These are phyloP conservation scores for Gopherus evgoodei DNA, from an alignment of 2,113 vertebrate species.

Conservation along the genomic window DNA sequence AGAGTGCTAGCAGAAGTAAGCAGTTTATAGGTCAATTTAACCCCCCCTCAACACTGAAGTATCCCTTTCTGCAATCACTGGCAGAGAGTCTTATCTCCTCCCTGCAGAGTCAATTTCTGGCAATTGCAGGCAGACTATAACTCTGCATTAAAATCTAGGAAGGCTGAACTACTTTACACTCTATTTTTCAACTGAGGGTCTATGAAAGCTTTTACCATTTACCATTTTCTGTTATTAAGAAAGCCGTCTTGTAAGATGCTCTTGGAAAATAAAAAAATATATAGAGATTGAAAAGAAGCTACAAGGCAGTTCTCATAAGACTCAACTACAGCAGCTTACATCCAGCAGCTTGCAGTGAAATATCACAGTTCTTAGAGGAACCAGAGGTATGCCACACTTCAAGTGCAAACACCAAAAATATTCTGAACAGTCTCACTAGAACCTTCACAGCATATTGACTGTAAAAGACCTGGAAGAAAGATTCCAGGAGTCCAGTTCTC, in stretches of 20 bases:
- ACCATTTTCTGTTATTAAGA: neutral
- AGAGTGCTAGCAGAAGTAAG: neutral
- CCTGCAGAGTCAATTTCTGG: neutral
- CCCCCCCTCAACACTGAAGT: neutral
- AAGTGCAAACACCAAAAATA: neutral
- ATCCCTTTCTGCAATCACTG: neutral
- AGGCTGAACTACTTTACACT: neutral
- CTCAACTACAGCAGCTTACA: neutral
- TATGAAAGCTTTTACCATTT: neutral
- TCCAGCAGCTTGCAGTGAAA: neutral
- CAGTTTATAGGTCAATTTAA: neutral
- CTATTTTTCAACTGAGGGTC: neutral
- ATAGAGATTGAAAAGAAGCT: neutral
- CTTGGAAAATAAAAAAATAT: neutral
- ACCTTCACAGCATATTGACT: neutral
- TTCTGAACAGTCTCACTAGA: neutral
- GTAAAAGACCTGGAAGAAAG: neutral
- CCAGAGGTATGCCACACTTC: neutral
- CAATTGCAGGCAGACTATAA: neutral
- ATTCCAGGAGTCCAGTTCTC: neutral
- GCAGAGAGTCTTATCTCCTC: neutral
- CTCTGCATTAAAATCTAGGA: neutral
- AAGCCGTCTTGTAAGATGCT: neutral
- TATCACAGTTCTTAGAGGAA: neutral
- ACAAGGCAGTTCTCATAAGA: neutral